These are phyloP conservation scores for Epinotia brunnichana DNA, from an alignment of 2,888 invertebrate genomes.

Conservation along the genomic window DNA sequence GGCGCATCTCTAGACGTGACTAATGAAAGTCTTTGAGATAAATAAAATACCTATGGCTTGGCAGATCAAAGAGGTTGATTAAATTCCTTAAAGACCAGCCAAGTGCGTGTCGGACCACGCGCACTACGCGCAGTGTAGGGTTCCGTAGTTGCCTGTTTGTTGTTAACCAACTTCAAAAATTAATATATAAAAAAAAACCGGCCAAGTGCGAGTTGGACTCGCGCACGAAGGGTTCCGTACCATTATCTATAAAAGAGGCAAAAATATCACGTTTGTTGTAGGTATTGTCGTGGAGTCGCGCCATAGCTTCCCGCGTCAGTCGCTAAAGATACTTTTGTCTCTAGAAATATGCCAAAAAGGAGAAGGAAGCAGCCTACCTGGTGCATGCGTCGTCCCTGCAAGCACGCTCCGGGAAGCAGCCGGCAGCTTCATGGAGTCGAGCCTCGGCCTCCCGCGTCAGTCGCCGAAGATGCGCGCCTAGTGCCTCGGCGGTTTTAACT, in stretches of 20 bases:
- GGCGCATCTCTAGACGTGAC: too few species aligned
- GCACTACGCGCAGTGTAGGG: too few species aligned
- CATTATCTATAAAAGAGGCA: too few species aligned
- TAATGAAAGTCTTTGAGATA: not conserved
- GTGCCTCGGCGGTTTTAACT: conserved; percentile 89
- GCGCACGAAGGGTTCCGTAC: too few species aligned
- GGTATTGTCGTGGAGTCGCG: conserved; percentile 92
- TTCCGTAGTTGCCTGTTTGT: too few species aligned
- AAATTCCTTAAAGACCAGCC: too few species aligned
- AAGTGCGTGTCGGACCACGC: too few species aligned
- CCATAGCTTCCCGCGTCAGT: conserved; percentile 92
- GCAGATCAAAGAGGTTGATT: not conserved
- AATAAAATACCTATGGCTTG: not conserved
- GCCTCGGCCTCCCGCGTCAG: conserved; percentile 92
- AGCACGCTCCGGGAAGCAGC: conserved; percentile 70
- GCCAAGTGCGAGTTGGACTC: too few species aligned
- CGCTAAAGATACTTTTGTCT: conserved; percentile 86
- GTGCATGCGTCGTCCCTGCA: conserved; percentile 73
- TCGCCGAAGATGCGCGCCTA: conserved; percentile 90
- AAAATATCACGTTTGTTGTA: too few species aligned
- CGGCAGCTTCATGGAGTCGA: conserved; percentile 89
- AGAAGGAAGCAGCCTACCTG: conserved; percentile 56
- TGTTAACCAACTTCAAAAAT: too few species aligned
- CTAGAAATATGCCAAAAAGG: not conserved
- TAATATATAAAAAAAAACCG: too few species aligned